Conservation (phyloP, 2,113 vertebrate species). For the Prietella phreatophila region DNA sequence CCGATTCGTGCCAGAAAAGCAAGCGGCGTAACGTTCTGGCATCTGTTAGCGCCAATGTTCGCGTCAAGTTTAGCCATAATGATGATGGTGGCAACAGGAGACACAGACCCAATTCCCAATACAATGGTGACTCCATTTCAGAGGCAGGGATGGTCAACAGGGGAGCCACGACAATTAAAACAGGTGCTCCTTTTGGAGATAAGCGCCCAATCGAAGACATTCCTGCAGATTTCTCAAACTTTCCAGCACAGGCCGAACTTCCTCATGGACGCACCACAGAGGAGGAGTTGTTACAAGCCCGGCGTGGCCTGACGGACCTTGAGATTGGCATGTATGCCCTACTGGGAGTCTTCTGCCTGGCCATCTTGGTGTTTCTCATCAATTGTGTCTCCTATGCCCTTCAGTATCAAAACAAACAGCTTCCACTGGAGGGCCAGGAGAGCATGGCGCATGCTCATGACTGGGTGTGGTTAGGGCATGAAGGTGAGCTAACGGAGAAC, state of each 20-base stretch:
- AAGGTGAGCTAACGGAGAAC: constrained; percentile 77
- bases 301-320: constrained; percentile 83
- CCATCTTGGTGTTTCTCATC: constrained; percentile 92
- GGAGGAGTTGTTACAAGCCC: constrained; percentile 76
- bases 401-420: constrained; percentile 87
- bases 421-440: constrained; percentile 80
- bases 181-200: constrained; percentile 71
- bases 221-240: constrained; percentile 84
- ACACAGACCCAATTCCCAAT: constrained; percentile 71
- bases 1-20: constrained; percentile 84
- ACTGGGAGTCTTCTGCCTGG: constrained; percentile 93
- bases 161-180: constrained; percentile 73
- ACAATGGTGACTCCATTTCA: constrained; percentile 70
- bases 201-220: constrained; percentile 72
- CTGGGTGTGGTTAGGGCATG: constrained; percentile 97
- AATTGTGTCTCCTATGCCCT: constrained; percentile 93
- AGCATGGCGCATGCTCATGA: constrained; percentile 87
- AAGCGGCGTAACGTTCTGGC: constrained; percentile 82
- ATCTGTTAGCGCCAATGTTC: constrained; percentile 75
- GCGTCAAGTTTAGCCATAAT: constrained; percentile 79
- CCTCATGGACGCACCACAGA: constrained; percentile 72
- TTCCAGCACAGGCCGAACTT: constrained; percentile 80
- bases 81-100: constrained; percentile 76
- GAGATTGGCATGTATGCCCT: constrained; percentile 97
- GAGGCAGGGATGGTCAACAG: constrained; percentile 74